Conservation (phyloP, 2,113 vertebrate genomes). For the Chitala chitala region DNA sequence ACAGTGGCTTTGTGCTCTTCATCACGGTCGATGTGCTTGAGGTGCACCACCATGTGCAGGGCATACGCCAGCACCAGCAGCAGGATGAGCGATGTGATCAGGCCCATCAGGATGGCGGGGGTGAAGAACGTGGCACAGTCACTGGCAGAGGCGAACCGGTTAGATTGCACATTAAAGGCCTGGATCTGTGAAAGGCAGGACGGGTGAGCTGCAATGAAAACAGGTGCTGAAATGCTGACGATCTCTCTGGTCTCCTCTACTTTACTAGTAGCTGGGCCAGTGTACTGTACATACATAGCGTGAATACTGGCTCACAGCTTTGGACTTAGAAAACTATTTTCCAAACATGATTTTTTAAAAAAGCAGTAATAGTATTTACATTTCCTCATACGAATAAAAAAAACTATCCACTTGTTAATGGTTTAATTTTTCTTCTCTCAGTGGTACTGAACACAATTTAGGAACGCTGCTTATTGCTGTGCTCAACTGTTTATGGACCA, state of each 20-base stretch:
- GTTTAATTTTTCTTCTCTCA: no score
- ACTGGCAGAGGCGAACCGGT: conserved; percentile 75
- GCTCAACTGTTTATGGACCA: background rate
- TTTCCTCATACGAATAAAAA: background rate
- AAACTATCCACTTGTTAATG: no score
- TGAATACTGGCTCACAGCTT: background rate
- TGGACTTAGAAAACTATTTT: background rate
- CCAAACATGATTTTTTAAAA: no score
- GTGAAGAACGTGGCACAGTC: conserved; percentile 82
- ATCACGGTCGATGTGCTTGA: conserved; percentile 81
- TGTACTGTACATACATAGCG: no score
- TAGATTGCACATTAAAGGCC: conserved; percentile 72
- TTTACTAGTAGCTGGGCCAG: no score
- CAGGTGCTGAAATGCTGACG: no score
- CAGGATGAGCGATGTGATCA: conserved; percentile 80
- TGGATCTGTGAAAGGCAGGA: conserved; percentile 71
- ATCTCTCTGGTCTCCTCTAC: no score
- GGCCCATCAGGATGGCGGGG: conserved; percentile 81
- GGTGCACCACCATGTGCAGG: conserved; percentile 87
- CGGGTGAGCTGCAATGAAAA: background rate
- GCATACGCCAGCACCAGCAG: conserved; percentile 83
- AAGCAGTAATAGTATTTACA: background rate
- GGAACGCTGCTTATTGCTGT: no score
- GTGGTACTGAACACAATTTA: no score
- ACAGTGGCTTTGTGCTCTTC: conserved; percentile 64